These are phyloP conservation scores for Anas flavirostris DNA, from an alignment of 2,797 vertebrate genomes.

Conservation along the genomic window DNA sequence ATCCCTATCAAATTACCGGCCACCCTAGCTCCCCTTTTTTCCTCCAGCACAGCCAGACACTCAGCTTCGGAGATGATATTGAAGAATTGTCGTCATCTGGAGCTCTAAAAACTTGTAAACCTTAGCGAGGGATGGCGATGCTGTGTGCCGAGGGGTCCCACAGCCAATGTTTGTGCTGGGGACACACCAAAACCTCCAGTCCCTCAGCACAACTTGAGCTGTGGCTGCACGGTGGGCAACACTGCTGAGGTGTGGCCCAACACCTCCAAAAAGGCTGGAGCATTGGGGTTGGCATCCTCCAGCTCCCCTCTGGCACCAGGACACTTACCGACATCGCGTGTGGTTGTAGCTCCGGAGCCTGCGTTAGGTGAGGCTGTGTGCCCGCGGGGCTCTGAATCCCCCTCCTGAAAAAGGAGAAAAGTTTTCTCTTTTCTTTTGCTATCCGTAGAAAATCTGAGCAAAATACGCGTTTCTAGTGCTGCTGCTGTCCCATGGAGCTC, in stretches of 20 bases:
- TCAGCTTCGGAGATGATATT: not conserved
- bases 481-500: not conserved
- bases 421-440: not conserved
- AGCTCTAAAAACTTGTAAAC: not conserved
- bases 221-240: not conserved
- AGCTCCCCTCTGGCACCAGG: not conserved
- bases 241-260: rapidly evolving
- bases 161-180: not conserved
- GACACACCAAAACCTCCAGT: not conserved
- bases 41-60: rapidly evolving
- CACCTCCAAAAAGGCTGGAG: not conserved
- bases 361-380: not conserved
- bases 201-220: not conserved
- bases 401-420: not conserved
- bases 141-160: not conserved
- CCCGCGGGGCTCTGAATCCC: not conserved
- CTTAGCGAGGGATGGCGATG: no score
- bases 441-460: not conserved
- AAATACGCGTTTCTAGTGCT: rapidly evolving
- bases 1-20: not conserved
- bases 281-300: rapidly evolving
- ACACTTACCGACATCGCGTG: rapidly evolving
- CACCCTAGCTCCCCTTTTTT: not conserved
- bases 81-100: not conserved
- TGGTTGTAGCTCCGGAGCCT: not conserved